Conservation (phyloP, 1,140 invertebrate species). For the Popillia japonica region DNA sequence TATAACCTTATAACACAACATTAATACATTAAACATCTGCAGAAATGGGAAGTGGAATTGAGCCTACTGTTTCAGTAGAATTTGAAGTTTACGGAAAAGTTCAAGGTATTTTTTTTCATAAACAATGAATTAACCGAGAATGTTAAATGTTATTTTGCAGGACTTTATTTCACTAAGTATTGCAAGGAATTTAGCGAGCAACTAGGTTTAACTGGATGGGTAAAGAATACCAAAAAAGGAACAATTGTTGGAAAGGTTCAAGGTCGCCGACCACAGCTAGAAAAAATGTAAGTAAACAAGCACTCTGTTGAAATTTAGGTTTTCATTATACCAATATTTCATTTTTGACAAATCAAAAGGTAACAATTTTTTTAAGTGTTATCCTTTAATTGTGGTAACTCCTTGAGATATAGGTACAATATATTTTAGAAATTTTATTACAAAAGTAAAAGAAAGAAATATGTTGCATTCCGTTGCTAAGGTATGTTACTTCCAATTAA, state of each 20-base stretch:
- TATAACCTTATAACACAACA: background rate
- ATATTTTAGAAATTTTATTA: too few relatives aligned
- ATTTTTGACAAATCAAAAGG: too few relatives aligned
- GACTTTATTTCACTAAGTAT: conserved; percentile 87
- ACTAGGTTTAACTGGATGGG: conserved; percentile 84
- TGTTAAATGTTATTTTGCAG: conserved; percentile 60
- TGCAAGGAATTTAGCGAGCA: conserved; percentile 79
- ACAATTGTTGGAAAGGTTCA: conserved; percentile 89
- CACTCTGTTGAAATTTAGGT: too few relatives aligned
- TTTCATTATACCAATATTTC: too few relatives aligned
- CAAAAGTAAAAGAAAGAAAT: too few relatives aligned
- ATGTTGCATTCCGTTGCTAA: too few relatives aligned
- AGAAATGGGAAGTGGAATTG: conserved; percentile 48
- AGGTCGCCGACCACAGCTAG: conserved; percentile 77
- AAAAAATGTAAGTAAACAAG: conserved; percentile 79
- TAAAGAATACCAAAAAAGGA: conserved; percentile 87
- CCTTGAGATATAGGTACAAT: too few relatives aligned
- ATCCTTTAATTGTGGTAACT: too few relatives aligned
- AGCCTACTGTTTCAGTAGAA: conserved; percentile 78
- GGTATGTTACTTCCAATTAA: background rate
- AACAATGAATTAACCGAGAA: background rate
- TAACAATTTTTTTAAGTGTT: too few relatives aligned
- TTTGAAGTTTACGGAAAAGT: conserved; percentile 90
- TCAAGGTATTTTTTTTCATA: conserved; percentile 71
- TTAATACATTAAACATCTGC: too few relatives aligned